phyloP scores from a whole-genome alignment of 2,113 vertebrate species.

The Campylorhamphus procurvoides region DNA sequence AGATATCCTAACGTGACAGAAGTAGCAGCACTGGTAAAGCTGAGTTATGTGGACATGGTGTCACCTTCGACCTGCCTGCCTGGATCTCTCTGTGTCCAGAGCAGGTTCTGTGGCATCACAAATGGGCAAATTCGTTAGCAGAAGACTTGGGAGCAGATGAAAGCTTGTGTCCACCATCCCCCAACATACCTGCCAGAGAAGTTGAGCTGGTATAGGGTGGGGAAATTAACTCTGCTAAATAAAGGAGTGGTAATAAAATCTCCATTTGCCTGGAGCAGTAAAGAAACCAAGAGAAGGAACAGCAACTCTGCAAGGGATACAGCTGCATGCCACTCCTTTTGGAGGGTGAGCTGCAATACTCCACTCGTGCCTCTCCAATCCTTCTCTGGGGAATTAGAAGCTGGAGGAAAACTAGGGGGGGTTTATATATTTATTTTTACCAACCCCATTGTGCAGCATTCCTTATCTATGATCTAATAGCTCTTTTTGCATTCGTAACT shows the following conservation, averaged over 20 bases:
- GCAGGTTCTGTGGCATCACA: slow-evolving; percentile 13
- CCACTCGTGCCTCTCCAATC: neutral
- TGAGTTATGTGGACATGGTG: rapidly evolving
- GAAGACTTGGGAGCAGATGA: slow-evolving; percentile 31
- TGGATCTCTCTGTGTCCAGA: rapidly evolving
- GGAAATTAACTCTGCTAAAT: slow-evolving; percentile 28
- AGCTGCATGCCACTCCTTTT: slow-evolving; percentile 25
- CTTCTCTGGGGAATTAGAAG: neutral
- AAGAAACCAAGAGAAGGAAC: slow-evolving; percentile 21
- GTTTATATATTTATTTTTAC: neutral
- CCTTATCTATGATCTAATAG: slow-evolving; percentile 31
- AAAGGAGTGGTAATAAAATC: slow-evolving; percentile 45
- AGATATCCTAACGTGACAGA: neutral
- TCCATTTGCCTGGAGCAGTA: neutral
- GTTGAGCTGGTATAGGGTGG: slow-evolving; percentile 41
- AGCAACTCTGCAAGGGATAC: slow-evolving; percentile 3
- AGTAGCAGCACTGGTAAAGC: neutral
- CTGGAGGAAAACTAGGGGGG: neutral
- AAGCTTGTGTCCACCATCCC: slow-evolving; percentile 22
- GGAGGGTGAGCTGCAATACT: neutral
- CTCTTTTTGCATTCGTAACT: neutral
- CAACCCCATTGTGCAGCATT: neutral
- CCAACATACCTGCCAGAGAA: neutral
- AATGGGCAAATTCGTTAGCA: neutral
- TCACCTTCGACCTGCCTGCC: neutral